Base-by-base conservation (phyloP, 2,797 vertebrate genomes). In the Halcyon smyrnensis region DNA sequence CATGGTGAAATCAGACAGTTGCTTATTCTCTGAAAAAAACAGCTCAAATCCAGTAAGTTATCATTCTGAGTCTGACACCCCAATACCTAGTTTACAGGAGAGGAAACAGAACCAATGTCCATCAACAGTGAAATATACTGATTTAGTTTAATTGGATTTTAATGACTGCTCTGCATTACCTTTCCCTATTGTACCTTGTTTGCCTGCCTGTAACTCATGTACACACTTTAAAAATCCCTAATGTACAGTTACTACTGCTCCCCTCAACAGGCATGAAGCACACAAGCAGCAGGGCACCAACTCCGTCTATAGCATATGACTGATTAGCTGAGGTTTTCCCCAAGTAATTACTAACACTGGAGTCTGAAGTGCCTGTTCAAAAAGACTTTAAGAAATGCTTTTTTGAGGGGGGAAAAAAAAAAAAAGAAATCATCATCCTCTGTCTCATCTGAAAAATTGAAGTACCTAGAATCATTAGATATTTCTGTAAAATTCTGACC, bases 91-190 rank as follows among this genome's bases (percentile, higher is more conserved):
- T 70, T 92, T 90, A 43, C 23, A 81, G 32, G 64, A 43, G 6
- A 85, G 53, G 60, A 95, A 89, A 79, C 12, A 87, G 48, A 87
- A 64, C 30, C 12, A 41, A 32, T 64, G 45, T 43, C 45, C 37
- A 84, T 56, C 74, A 90, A 30, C 41, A 75, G 41, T 76, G 77
- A 84, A 81, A 89, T 60, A 53, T 12, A 64, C 30, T 84, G 81
- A 56, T 82, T 53, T 81, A 62, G 53, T 87, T 87, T 85, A 75
- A 87, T 81, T 87, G 62, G 53, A 83, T 91, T 94, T 92, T 89
- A 94, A 83, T 89, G 53, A 15, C 20, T 50, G 8, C 57, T 24
- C 24, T 51, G 11, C 15, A 32, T 80, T 87, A 67, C 24, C 41
- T 80, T 83, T 94, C 79, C 37, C 56, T 74, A 0, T 36, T 80